phyloP scores from a whole-genome alignment of 2,888 invertebrate genomes.

The Tipula helvola region DNA sequence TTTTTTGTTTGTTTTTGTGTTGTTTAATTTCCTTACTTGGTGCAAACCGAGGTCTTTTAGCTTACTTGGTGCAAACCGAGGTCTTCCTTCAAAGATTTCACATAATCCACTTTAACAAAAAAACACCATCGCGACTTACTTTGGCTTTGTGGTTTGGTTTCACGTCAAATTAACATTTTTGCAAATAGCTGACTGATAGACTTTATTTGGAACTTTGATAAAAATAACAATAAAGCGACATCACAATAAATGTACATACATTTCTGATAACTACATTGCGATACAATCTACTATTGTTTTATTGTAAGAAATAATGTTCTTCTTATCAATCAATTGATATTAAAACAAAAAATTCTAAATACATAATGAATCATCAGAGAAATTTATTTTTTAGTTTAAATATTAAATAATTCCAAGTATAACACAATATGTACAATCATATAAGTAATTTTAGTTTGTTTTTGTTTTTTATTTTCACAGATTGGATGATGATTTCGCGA shows the following conservation, averaged over 20 bases:
- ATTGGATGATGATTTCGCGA: not conserved
- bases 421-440: not conserved
- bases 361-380: not conserved
- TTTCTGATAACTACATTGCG: not conserved
- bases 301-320: not conserved
- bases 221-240: too few species aligned
- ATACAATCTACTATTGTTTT: not conserved
- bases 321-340: not conserved
- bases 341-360: not conserved
- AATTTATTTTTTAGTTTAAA: not conserved
- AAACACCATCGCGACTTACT: too few species aligned
- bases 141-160: too few species aligned
- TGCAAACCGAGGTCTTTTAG: too few species aligned
- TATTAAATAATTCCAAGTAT: not conserved
- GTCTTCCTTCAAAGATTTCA: too few species aligned
- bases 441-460: not conserved
- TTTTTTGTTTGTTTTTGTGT: too few species aligned
- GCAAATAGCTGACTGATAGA: too few species aligned
- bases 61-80: too few species aligned
- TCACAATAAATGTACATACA: not conserved
- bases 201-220: too few species aligned
- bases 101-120: too few species aligned
- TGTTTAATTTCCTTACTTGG: too few species aligned
- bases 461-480: not conserved
- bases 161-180: too few species aligned